These are phyloP conservation scores for Aeoliscus strigatus DNA, from an alignment of 2,797 vertebrate genomes.

Conservation along the genomic window DNA sequence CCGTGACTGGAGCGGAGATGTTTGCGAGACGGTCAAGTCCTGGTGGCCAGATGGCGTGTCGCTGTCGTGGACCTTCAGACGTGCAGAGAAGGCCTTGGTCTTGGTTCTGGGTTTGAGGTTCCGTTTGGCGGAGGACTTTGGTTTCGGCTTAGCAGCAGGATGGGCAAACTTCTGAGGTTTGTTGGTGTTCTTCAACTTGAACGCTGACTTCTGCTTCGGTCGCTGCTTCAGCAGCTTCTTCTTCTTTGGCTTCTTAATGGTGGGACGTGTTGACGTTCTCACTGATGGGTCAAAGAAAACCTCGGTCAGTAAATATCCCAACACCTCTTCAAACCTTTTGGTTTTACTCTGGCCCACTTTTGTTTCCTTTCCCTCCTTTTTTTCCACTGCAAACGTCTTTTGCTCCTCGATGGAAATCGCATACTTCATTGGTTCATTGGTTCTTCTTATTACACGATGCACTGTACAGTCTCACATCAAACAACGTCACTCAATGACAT, in stretches of 20 bases:
- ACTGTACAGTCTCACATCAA: too few species aligned
- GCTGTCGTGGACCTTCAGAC: conserved; percentile 12
- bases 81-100: background rate
- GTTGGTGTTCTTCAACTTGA: conserved; percentile 45
- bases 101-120: conserved; percentile 19
- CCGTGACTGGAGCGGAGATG: conserved; percentile 1
- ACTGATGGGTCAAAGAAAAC: conserved; percentile 17
- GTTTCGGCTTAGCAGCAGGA: conserved; percentile 10
- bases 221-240: conserved; percentile 36
- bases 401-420: too few species aligned
- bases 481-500: too few species aligned
- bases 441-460: too few species aligned
- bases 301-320: too few species aligned
- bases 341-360: too few species aligned
- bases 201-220: conserved; percentile 36
- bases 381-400: too few species aligned
- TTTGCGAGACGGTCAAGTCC: background rate
- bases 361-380: too few species aligned
- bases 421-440: too few species aligned
- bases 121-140: conserved; percentile 10
- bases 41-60: background rate
- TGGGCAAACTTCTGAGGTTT: conserved; percentile 11
- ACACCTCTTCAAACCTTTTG: too few species aligned
- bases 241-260: conserved; percentile 44
- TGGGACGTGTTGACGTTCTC: background rate